Base-by-base conservation (phyloP, 2,888 invertebrate species). In the Harpalus rubripes region DNA sequence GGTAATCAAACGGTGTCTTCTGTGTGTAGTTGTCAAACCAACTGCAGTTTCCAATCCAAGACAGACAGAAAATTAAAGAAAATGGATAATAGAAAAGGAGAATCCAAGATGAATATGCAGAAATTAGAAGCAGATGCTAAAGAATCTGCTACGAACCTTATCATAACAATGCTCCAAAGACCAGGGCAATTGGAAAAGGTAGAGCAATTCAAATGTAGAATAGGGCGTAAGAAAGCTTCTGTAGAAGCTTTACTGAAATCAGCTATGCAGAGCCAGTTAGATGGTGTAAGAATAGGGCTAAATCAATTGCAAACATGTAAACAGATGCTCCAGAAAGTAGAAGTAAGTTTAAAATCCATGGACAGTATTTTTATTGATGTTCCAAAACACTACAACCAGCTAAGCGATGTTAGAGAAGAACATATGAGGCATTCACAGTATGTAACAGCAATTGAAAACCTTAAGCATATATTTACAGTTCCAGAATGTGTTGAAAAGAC, bases 211-310 rank as follows among this genome's bases (percentile, higher is more conserved):
- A 96, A 95, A 90, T 94, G 95, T 87, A 92, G 95, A 88, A 95
- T 96, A 86, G 93, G 94, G 8, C 93, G 96, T 85, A 96, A 96
- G 88, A 96, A 98, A 92, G 96, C 96, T 0, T 97, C 98, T 3
- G 97, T 98, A 7, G 98, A 98, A 91, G 97, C 98, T 0, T 96
- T 98, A 93, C 90, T 99, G 22, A 99, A 99, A 92, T 98, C 99
- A n/a, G 98, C 98, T 0, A 98, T 99, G 93, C 99, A 99, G 91
- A 98, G 98, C 86, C 99, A 99, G 91, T 92, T 99, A 82, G 99
- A 99, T 91, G 99, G 98, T 0, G 99, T 99, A 0, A 95, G 97
- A 88, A 96, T 97, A 10, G 99, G 99, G 0, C 94, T 99, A 16
- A 96, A 96, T 88, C 97, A 99, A 90, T 92, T 99, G 63, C 95